Evolutionary conservation across 1,140 invertebrate genomes (phyloP).

Genomic region (Drosophila rhopaloa): DNA sequence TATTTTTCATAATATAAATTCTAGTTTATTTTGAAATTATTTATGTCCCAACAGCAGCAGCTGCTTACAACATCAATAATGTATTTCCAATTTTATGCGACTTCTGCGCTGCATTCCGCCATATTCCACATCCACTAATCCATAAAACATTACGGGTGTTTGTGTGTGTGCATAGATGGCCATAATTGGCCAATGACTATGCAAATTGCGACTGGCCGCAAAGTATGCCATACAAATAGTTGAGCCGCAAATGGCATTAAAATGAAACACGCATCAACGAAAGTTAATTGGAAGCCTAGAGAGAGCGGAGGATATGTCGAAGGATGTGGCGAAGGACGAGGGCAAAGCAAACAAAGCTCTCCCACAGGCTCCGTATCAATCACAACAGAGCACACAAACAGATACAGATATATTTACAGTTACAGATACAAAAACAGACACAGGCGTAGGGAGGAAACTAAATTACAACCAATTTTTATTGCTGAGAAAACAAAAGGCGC

Average conservation of each 20-base stretch:
- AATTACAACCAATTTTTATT: slow-evolving; percentile 83
- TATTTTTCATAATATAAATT: slow-evolving; percentile 8
- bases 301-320: slow-evolving; percentile 15
- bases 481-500: slow-evolving; percentile 79
- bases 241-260: slow-evolving; percentile 49
- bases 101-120: slow-evolving; percentile 12
- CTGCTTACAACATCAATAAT: slow-evolving; percentile 39
- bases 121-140: slow-evolving; percentile 18
- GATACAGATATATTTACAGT: slow-evolving; percentile 23
- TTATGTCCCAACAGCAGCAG: slow-evolving; percentile 13
- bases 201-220: slow-evolving; percentile 70
- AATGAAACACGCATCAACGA: slow-evolving; percentile 77
- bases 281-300: slow-evolving; percentile 76
- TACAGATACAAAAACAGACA: slow-evolving; percentile 11
- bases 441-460: slow-evolving; percentile 46
- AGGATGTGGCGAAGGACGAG: background rate
- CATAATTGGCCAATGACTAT: slow-evolving; percentile 76
- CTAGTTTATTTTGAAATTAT: slow-evolving; percentile 25
- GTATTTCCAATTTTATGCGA: slow-evolving; percentile 21
- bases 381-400: slow-evolving; percentile 53
- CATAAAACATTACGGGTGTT: slow-evolving; percentile 37
- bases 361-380: slow-evolving; percentile 68
- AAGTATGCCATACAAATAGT: slow-evolving; percentile 70
- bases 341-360: slow-evolving; percentile 52
- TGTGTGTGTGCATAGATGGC: slow-evolving; percentile 27